Evolutionary conservation across 2,797 vertebrate species (phyloP).

Genomic region (Notamacropus eugenii): DNA sequence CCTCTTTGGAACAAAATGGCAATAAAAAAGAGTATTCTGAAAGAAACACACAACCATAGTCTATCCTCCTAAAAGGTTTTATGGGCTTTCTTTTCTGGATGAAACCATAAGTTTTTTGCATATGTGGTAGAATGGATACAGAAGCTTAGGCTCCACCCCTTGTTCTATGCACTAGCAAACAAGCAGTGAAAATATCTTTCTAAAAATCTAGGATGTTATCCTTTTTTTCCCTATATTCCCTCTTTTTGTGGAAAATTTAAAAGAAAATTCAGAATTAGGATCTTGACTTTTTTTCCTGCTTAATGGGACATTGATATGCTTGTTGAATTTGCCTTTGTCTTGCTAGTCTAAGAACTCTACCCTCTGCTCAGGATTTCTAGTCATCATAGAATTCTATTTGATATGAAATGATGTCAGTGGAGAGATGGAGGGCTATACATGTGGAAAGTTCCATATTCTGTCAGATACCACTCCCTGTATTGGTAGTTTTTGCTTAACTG

Average conservation of each 20-base stretch:
- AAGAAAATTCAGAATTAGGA: slow-evolving; percentile 73
- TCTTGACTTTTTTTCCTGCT: slow-evolving; percentile 81
- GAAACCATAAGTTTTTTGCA: slow-evolving; percentile 68
- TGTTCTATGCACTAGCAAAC: slow-evolving; percentile 62
- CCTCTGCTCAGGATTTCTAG: slow-evolving; percentile 10
- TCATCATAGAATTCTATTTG: neutral
- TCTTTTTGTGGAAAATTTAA: slow-evolving; percentile 68
- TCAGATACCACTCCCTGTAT: neutral
- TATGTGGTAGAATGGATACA: slow-evolving; percentile 61
- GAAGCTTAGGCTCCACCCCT: slow-evolving; percentile 75
- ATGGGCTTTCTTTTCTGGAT: slow-evolving; percentile 50
- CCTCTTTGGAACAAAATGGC: slow-evolving; percentile 38
- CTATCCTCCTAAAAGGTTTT: slow-evolving; percentile 64
- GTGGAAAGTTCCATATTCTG: slow-evolving; percentile 23
- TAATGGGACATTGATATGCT: slow-evolving; percentile 48
- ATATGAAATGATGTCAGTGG: neutral
- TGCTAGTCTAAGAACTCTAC: slow-evolving; percentile 46
- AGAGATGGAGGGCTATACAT: neutral
- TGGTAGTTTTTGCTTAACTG: neutral
- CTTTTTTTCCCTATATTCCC: slow-evolving; percentile 24
- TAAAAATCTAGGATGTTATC: slow-evolving; percentile 48
- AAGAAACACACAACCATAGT: slow-evolving; percentile 27
- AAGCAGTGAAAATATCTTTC: slow-evolving; percentile 68
- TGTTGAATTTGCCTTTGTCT: slow-evolving; percentile 39
- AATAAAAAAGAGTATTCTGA: slow-evolving; percentile 52